phyloP scores from a whole-genome alignment of 2,797 vertebrate genomes.

The Ficedula albicollis region DNA sequence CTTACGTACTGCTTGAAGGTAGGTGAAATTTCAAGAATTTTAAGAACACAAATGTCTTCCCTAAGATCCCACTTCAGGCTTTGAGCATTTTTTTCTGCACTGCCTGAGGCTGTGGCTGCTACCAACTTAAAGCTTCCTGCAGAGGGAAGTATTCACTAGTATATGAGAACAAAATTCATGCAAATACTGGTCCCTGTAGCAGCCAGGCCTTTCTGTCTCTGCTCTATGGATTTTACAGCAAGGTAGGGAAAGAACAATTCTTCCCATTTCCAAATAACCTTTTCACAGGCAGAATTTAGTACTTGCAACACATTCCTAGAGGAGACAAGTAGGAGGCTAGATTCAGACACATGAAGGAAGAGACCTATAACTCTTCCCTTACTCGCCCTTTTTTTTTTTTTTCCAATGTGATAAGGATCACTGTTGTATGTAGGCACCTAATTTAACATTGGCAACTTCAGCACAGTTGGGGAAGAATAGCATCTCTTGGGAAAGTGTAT shows the following conservation, averaged over 20 bases:
- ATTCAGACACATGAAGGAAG: neutral
- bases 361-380: neutral
- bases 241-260: neutral
- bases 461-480: neutral
- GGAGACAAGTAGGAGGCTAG: neutral
- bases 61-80: neutral
- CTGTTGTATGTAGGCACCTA: neutral
- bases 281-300: neutral
- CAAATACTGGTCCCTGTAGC: neutral
- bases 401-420: neutral
- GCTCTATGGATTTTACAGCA: neutral
- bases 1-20: neutral
- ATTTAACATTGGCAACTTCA: neutral
- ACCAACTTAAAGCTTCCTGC: constrained; percentile 25
- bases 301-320: neutral
- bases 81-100: rapidly evolving
- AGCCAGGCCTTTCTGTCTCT: neutral
- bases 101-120: neutral
- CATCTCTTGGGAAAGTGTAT: neutral
- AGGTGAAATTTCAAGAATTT: neutral
- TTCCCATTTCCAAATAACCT: neutral
- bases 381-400: neutral
- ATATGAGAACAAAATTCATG: neutral
- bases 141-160: constrained; percentile 47
- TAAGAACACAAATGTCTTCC: neutral